These are phyloP conservation scores for Brachyhypopomus gauderio DNA, from an alignment of 2,113 vertebrate genomes.

Conservation along the genomic window DNA sequence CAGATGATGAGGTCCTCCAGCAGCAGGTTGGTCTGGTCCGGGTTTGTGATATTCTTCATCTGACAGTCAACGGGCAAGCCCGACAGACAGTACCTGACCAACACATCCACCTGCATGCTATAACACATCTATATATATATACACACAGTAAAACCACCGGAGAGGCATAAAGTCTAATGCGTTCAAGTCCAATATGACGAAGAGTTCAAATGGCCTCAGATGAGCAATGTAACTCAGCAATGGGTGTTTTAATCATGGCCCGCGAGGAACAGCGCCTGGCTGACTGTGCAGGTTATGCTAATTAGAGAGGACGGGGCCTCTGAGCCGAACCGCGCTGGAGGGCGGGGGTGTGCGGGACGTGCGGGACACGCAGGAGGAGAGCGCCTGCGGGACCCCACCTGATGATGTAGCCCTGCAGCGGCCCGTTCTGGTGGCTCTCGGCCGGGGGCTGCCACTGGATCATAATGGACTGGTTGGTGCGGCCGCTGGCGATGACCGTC, in stretches of 20 bases:
- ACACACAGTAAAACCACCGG: conserved; percentile 1
- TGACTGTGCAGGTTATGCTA: conserved; percentile 18
- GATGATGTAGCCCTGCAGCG: conserved; percentile 94
- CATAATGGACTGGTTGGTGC: conserved; percentile 98
- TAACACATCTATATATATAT: conserved; percentile 7
- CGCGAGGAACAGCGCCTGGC: conserved; percentile 5
- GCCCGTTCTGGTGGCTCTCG: conserved; percentile 93
- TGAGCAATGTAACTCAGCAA: conserved; percentile 48
- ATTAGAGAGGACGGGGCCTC: conserved; percentile 5
- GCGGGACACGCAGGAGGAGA: neutral
- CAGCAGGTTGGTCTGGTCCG: conserved; percentile 88
- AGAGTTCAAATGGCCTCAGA: conserved; percentile 1
- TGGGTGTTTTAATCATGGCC: conserved; percentile 17
- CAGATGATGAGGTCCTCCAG: conserved; percentile 98
- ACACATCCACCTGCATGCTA: neutral
- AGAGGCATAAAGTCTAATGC: conserved; percentile 11
- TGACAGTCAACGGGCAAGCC: conserved; percentile 96
- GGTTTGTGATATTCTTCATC: conserved; percentile 94
- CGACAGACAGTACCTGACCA: conserved; percentile 90
- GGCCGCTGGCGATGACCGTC: conserved; percentile 93
- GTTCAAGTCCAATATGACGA: conserved; percentile 18
- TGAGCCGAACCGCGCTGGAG: neutral
- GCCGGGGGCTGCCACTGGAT: conserved; percentile 97
- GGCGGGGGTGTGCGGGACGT: neutral
- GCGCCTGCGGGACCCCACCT: conserved; percentile 73